Evolutionary conservation across 2,888 invertebrate species (phyloP).

Genomic region (Acleris cristana): DNA sequence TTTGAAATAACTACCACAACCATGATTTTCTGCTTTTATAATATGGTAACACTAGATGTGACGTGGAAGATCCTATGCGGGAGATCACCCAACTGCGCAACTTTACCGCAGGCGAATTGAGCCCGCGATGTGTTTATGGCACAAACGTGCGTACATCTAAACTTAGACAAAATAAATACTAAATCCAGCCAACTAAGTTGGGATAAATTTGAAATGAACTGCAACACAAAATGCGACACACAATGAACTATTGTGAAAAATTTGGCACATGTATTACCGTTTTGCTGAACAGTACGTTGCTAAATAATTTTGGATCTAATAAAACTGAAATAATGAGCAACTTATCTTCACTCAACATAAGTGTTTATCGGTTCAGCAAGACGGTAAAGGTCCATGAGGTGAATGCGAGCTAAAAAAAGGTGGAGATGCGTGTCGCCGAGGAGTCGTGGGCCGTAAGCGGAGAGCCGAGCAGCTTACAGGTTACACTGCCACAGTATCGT

Average conservation of each 20-base stretch:
- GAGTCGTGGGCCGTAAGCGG: conserved; percentile 42
- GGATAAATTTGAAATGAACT: conserved; percentile 70
- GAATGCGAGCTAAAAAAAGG: conserved; percentile 39
- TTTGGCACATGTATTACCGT: conserved; percentile 71
- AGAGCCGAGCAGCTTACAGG: conserved; percentile 85
- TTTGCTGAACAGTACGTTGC: conserved; percentile 57
- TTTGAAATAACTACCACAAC: conserved; percentile 83
- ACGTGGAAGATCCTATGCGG: conserved; percentile 55
- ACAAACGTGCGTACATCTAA: conserved; percentile 57
- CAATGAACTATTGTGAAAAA: conserved; percentile 44
- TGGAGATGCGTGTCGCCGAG: conserved; percentile 51
- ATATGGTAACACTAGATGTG: conserved; percentile 67
- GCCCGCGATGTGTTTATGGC: conserved; percentile 55
- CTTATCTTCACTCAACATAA: conserved; percentile 2
- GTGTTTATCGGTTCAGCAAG: conserved; percentile 54
- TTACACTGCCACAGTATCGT: conserved; percentile 99
- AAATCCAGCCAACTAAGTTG: conserved; percentile 79
- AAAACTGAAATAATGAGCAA: conserved; percentile 30
- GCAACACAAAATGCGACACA: conserved; percentile 68
- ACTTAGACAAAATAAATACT: conserved; percentile 55
- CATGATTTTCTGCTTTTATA: conserved; percentile 73
- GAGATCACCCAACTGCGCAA: conserved; percentile 54
- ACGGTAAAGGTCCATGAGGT: conserved; percentile 59
- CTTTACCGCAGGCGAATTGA: conserved; percentile 52
- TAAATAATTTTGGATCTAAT: conserved; percentile 39